Percentiles rank a stretch among this genome's conserved stretches.
phyloP scores from a whole-genome alignment of 2,113 vertebrate species.

The Turdus rufiventris region DNA sequence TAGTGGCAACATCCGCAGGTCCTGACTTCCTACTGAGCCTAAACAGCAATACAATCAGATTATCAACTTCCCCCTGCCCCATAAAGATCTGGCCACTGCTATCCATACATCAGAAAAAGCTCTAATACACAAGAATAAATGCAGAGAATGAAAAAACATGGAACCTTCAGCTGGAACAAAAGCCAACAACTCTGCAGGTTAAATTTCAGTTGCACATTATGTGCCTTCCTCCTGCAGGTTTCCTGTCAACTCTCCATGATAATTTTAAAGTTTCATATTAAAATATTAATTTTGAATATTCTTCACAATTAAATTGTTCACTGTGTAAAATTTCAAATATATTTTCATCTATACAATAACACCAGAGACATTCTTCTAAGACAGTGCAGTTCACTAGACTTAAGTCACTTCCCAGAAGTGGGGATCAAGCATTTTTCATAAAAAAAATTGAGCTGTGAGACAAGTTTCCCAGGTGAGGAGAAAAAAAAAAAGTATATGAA shows the following conservation, averaged over 20 bases:
- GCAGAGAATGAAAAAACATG: not conserved
- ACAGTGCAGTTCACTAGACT: not conserved
- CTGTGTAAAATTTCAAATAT: not conserved
- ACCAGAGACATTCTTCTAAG: not conserved
- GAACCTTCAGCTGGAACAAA: not conserved
- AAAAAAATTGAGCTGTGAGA: not conserved
- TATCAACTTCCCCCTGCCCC: not conserved
- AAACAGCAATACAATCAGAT: not conserved
- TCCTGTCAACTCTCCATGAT: not conserved
- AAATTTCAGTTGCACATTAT: not conserved
- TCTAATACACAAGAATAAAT: not conserved
- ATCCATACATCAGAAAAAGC: not conserved
- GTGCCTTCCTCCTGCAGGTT: not conserved
- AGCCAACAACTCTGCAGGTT: not conserved
- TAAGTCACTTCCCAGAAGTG: not conserved
- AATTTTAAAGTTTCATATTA: not conserved
- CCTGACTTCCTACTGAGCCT: not conserved
- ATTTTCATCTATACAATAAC: not conserved
- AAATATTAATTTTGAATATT: not conserved
- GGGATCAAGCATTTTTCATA: not conserved
- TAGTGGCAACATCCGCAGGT: not conserved
- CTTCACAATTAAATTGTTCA: not conserved
- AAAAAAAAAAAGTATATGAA: not conserved
- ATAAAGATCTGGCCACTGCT: not conserved
- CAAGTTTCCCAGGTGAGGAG: not conserved